phyloP scores from a whole-genome alignment of 2,797 vertebrate genomes.

The Leuciscus waleckii region DNA sequence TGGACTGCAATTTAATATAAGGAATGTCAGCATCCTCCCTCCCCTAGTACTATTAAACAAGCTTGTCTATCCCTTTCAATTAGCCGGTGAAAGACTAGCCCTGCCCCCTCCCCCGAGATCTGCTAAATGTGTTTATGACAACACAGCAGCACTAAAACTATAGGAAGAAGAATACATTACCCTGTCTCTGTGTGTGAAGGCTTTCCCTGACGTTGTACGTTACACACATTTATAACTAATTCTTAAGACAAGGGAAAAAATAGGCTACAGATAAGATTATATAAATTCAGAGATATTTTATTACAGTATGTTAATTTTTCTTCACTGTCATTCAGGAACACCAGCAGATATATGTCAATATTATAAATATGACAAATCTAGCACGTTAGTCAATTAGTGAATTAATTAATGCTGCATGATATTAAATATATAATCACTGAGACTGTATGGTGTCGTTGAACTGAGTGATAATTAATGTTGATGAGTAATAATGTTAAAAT shows the following conservation, averaged over 20 bases:
- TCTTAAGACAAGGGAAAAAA: neutral
- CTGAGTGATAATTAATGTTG: neutral
- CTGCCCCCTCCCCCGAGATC: constrained; percentile 43
- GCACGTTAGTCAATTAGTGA: neutral
- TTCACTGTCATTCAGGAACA: neutral
- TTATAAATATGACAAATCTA: neutral
- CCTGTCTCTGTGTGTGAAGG: constrained; percentile 13
- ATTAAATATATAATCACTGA: neutral
- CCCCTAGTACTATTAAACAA: constrained; percentile 61
- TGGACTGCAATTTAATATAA: constrained; percentile 66
- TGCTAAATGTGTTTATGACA: constrained; percentile 56
- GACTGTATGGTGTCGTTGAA: neutral
- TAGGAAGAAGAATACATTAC: constrained; percentile 42
- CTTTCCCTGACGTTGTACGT: constrained; percentile 39
- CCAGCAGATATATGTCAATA: neutral
- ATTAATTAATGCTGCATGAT: neutral
- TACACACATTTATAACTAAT: neutral
- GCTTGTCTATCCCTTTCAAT: constrained; percentile 60
- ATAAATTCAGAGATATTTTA: neutral
- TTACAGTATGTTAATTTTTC: neutral
- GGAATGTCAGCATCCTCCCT: constrained; percentile 58
- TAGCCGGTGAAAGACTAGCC: constrained; percentile 49
- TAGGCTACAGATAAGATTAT: neutral
- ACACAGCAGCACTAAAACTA: constrained; percentile 56
- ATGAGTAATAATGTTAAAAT: neutral